Evolutionary conservation across 2,797 vertebrate species (phyloP).

Genomic region (Hippopotamyrus pictus): DNA sequence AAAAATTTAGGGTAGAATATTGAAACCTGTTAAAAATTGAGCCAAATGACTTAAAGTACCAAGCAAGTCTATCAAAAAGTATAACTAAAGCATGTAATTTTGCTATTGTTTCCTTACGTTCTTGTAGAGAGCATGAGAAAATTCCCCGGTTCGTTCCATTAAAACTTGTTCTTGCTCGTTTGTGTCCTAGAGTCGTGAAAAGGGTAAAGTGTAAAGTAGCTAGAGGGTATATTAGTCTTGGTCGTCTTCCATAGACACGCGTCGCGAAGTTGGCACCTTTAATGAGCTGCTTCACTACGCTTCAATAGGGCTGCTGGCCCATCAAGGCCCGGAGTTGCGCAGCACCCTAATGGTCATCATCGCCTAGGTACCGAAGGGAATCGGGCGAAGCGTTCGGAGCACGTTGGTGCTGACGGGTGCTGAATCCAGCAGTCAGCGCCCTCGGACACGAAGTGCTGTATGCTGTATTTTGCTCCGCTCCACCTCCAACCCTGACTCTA

Average conservation of each 20-base stretch:
- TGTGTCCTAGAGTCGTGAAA: neutral
- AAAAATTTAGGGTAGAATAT: neutral
- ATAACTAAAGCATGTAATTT: neutral
- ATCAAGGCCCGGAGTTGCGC: neutral
- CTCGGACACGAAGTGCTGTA: slow-evolving; percentile 29
- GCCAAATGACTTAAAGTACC: neutral
- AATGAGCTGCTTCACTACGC: neutral
- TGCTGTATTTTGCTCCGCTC: slow-evolving; percentile 33
- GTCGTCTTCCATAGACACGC: neutral
- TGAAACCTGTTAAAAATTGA: neutral
- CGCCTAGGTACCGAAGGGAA: neutral
- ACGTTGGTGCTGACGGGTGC: neutral
- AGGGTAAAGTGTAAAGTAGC: neutral
- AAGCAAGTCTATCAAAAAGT: neutral
- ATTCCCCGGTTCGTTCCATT: neutral
- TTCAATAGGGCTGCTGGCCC: neutral
- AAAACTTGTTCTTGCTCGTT: neutral
- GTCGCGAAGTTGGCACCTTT: neutral
- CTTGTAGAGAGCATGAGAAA: neutral
- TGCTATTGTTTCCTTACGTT: neutral
- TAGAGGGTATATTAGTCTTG: neutral
- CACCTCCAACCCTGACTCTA: slow-evolving; percentile 33
- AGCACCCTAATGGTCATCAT: neutral
- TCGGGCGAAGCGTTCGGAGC: neutral
- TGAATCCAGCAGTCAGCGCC: neutral